phyloP scores from a whole-genome alignment of 2,888 invertebrate species.

The Monochamus alternatus region DNA sequence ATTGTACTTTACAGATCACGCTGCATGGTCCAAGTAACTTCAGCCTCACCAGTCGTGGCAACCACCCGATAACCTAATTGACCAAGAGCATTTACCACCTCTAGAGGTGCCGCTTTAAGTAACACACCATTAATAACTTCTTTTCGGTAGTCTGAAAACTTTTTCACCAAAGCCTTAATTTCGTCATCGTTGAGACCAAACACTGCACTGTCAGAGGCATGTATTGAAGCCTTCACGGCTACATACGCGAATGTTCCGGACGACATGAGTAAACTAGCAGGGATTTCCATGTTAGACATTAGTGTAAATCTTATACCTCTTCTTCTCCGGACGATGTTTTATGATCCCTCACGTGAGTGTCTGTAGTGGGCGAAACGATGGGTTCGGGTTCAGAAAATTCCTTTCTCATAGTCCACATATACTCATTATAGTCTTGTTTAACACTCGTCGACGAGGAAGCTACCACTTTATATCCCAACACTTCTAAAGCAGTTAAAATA shows the following conservation, averaged over 20 bases:
- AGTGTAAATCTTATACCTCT: conserved; percentile 26
- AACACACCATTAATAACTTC: conserved; percentile 82
- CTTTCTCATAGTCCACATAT: conserved; percentile 95
- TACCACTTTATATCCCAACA: conserved; percentile 90
- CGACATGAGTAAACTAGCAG: conserved; percentile 69
- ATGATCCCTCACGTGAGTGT: conserved; percentile 40
- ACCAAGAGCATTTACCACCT: conserved; percentile 82
- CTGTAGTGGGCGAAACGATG: conserved; percentile 62
- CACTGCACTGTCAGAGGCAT: conserved; percentile 82
- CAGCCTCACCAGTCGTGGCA: conserved; percentile 85
- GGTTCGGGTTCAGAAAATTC: conserved; percentile 90
- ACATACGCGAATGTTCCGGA: conserved; percentile 80
- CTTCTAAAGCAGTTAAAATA: conserved; percentile 89
- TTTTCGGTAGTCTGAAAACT: conserved; percentile 76
- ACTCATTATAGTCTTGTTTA: conserved; percentile 91
- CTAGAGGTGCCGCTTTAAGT: conserved; percentile 80
- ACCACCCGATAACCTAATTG: conserved; percentile 86
- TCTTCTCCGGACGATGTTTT: conserved; percentile 44
- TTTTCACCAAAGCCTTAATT: conserved; percentile 79
- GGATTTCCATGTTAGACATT: conserved; percentile 66
- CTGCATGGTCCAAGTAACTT: conserved; percentile 88
- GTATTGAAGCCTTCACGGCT: conserved; percentile 86
- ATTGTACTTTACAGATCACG: conserved; percentile 77
- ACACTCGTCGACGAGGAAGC: conserved; percentile 90
- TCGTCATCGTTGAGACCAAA: conserved; percentile 85